Evolutionary conservation across 2,797 vertebrate species (phyloP).

Genomic region (Crocodylus rhombifer): DNA sequence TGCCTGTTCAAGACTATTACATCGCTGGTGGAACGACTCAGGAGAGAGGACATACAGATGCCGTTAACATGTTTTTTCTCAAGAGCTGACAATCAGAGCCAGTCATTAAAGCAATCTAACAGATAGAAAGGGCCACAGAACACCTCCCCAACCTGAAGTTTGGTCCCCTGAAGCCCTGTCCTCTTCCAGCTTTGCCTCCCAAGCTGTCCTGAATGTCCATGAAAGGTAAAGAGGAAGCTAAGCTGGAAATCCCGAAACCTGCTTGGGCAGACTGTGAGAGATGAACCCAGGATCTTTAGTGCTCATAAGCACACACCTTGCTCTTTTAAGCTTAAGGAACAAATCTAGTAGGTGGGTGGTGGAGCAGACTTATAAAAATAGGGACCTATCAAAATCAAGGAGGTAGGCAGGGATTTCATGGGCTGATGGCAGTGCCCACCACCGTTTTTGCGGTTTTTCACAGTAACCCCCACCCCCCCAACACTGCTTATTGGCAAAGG

Average conservation of each 20-base stretch:
- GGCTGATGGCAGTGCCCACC: too few relatives aligned
- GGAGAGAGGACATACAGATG: background rate
- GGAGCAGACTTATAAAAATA: background rate
- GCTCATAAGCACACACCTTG: background rate
- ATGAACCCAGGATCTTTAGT: background rate
- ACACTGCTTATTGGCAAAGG: too few relatives aligned
- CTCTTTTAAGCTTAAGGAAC: background rate
- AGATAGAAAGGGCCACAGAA: background rate
- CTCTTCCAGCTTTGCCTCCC: background rate
- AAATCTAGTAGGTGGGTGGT: background rate
- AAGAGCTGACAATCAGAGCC: background rate
- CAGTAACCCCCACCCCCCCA: too few relatives aligned
- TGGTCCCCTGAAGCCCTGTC: background rate
- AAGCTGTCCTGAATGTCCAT: background rate
- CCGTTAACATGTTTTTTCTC: background rate
- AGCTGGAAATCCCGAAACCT: rapidly evolving
- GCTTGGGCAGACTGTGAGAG: background rate
- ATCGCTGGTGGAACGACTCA: background rate
- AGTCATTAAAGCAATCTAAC: background rate
- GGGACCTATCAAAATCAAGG: too few relatives aligned
- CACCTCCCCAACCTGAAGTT: background rate
- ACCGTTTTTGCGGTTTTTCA: too few relatives aligned
- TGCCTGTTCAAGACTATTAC: background rate
- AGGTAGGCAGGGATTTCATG: too few relatives aligned
- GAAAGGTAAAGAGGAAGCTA: background rate